These are phyloP conservation scores for Conistra vaccinii DNA, from an alignment of 2,888 invertebrate species.

Conservation along the genomic window DNA sequence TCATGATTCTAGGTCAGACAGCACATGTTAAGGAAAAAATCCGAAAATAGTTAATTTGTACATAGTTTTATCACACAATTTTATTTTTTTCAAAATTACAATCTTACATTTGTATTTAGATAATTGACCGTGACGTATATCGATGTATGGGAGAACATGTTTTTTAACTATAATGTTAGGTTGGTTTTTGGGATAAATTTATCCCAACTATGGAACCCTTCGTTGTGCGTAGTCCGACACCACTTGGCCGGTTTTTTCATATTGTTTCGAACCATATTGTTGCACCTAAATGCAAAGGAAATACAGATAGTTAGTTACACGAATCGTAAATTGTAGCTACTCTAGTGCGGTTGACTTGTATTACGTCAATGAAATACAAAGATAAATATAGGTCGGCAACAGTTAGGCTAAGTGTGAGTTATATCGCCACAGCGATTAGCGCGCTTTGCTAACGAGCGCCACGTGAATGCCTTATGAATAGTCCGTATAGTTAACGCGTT, in stretches of 20 bases:
- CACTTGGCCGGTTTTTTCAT: not conserved
- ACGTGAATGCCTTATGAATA: conserved; percentile 53
- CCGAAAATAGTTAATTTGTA: too few relatives aligned
- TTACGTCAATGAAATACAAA: conserved; percentile 26
- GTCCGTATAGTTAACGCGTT: conserved; percentile 28
- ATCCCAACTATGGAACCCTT: too few relatives aligned
- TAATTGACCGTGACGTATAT: too few relatives aligned
- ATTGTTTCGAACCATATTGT: not conserved
- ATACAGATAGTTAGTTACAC: not conserved
- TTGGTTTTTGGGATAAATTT: too few relatives aligned
- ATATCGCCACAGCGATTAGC: conserved; percentile 56
- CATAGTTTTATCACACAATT: too few relatives aligned
- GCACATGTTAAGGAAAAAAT: too few relatives aligned
- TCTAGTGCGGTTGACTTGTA: not conserved
- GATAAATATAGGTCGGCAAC: conserved; percentile 29
- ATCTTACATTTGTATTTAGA: too few relatives aligned
- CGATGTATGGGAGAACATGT: too few relatives aligned
- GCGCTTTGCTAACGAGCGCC: conserved; percentile 48
- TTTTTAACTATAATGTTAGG: too few relatives aligned
- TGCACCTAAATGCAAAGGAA: not conserved
- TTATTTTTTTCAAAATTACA: too few relatives aligned
- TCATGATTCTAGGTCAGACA: too few relatives aligned
- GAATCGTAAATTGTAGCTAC: not conserved
- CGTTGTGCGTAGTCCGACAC: too few relatives aligned
- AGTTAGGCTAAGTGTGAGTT: conserved; percentile 43